Evolutionary conservation across 2,113 vertebrate genomes (phyloP), one percentile per base, ranked within the genome.

Genomic region (Alethe castanea): DNA sequence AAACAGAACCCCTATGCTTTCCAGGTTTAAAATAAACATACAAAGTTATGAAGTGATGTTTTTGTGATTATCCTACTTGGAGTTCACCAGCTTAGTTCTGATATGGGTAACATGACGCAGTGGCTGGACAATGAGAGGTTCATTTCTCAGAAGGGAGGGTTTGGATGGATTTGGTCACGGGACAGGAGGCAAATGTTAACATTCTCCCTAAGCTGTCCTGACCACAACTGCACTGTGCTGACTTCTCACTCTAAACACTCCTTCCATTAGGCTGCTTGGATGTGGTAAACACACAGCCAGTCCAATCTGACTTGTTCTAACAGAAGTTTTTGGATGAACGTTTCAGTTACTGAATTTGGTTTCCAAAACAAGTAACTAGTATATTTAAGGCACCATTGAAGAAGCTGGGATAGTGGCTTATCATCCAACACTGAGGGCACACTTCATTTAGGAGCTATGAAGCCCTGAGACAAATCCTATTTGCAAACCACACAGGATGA

Each of bases 221-320:
- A 65, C 71, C 81, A 69, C 3, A 8, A 45, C 53, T 16, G 44
- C 47, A 4, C 45, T 22, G 3, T 15, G 35, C 26, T 19, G 50
- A 69, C 71, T 85, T 66, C 69, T 74, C 59, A 82, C 59, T 80
- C 90, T 73, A 77, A 95, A 95, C 74, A 73, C 38, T 86, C 50
- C 66, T 69, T 90, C 91, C 87, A 91, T 93, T 86, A 85, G 79
- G 29, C 59, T 94, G 59, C 53, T 33, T 40, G 45, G 54, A 73
- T 78, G 22, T 76, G 87, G 66, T 88, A 95, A 96, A 94, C 87
- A 94, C 29, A 36, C n/a, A 60, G 38, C 2, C 28, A 66, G 71
- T 62, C 20, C 74, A 72, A 50, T 50, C 28, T 23, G 12, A 85
- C 70, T 76, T n/a, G 20, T 29, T 82, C 71, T 66, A 66, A 87